Conservation (phyloP, 2,113 vertebrate species). For the Pycnonotus jocosus region DNA sequence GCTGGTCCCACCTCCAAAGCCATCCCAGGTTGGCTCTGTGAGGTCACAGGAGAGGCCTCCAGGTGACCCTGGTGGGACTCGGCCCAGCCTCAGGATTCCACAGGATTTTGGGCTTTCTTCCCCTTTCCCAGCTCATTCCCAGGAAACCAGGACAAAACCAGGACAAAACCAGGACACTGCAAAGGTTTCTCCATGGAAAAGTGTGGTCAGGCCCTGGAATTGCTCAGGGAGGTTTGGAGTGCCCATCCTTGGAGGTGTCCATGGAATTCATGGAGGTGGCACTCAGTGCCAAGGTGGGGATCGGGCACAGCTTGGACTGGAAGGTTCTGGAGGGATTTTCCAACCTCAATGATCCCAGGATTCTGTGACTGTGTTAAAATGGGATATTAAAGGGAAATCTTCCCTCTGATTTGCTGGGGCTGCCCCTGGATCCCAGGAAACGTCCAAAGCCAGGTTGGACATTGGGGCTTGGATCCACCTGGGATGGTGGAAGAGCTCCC, state of each 20-base stretch:
- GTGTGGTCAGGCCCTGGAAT: rapidly evolving
- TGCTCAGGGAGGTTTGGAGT: not conserved
- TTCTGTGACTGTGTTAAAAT: rapidly evolving
- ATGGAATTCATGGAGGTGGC: not conserved
- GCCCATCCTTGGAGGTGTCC: not conserved
- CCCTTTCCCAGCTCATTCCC: not conserved
- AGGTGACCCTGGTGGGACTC: not conserved
- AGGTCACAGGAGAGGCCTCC: not conserved
- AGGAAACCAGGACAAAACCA: not conserved
- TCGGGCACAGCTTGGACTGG: rapidly evolving
- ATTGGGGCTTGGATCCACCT: rapidly evolving
- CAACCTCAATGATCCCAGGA: rapidly evolving
- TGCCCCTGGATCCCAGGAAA: not conserved
- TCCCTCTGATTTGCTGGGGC: not conserved
- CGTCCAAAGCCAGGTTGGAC: not conserved
- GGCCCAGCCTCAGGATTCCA: not conserved
- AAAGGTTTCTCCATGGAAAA: rapidly evolving
- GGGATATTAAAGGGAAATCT: not conserved
- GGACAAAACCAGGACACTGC: not conserved
- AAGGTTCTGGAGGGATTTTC: not conserved
- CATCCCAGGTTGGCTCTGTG: not conserved
- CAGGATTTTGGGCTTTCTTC: not conserved
- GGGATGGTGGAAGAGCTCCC: not conserved
- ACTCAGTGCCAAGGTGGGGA: not conserved
- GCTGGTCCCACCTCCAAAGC: rapidly evolving